A percentile compares a stretch with the other conserved stretches of the same genome.
Evolutionary conservation across 2,888 invertebrate species (phyloP).

Genomic region (Zhuqinia jingwanae): DNA sequence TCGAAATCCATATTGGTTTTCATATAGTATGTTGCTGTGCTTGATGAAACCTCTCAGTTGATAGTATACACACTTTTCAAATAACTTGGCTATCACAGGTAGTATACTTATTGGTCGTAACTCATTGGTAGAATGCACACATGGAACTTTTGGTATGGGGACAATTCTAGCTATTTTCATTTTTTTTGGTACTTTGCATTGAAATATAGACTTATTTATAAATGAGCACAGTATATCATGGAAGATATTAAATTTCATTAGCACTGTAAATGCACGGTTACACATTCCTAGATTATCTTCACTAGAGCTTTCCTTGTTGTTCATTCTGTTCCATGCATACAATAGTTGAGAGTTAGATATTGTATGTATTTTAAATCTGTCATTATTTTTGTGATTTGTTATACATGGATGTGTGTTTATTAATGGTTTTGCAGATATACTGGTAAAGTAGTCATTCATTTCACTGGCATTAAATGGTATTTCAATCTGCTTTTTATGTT

Average conservation of each 20-base stretch:
- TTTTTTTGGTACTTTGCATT: slow-evolving; percentile 2
- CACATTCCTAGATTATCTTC: slow-evolving; percentile 17
- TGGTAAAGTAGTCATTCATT: slow-evolving; percentile 37
- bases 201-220: neutral
- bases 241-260: neutral
- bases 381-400: neutral
- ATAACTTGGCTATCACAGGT: slow-evolving; percentile 55
- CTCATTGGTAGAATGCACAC: slow-evolving; percentile 8
- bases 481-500: neutral
- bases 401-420: neutral
- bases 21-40: slow-evolving; percentile 32
- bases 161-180: slow-evolving; percentile 52
- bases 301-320: slow-evolving; percentile 9
- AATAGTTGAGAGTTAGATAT: neutral
- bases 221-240: no score
- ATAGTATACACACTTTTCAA: slow-evolving; percentile 49
- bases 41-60: slow-evolving; percentile 4
- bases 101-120: slow-evolving; percentile 48
- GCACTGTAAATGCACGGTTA: neutral
- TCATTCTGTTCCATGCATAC: slow-evolving; percentile 49
- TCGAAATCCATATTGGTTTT: slow-evolving; percentile 56
- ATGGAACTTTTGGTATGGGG: slow-evolving; percentile 21
- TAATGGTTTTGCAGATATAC: neutral
- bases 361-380: neutral
- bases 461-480: neutral